Conservation (phyloP, 2,888 invertebrate species). For the Malthinus seriepunctatus region DNA sequence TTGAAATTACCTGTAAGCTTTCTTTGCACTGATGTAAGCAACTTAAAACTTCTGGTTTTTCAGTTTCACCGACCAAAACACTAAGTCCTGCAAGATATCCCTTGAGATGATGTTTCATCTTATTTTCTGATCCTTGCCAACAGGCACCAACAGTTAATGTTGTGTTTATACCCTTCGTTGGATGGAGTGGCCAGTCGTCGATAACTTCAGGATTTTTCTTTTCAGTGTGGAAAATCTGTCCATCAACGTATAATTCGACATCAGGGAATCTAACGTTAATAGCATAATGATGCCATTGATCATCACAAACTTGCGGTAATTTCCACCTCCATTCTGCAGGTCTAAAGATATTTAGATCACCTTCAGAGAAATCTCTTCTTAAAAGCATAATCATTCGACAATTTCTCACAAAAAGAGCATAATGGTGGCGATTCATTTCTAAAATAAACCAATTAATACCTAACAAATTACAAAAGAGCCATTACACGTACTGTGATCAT, state of each 20-base stretch:
- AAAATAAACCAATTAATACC: background rate
- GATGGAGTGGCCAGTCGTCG: conserved; percentile 98
- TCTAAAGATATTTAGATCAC: conserved; percentile 90
- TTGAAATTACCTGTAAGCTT: conserved; percentile 61
- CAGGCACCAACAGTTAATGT: conserved; percentile 95
- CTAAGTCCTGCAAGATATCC: conserved; percentile 90
- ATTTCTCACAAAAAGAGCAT: conserved; percentile 95
- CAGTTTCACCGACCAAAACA: conserved; percentile 74
- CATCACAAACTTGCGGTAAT: conserved; percentile 93
- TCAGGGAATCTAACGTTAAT: conserved; percentile 91
- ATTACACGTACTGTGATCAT: conserved; percentile 85
- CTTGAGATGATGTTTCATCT: conserved; percentile 86
- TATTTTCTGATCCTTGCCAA: conserved; percentile 95
- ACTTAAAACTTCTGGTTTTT: conserved; percentile 72
- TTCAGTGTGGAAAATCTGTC: conserved; percentile 65
- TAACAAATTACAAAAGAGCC: background rate
- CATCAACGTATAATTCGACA: conserved; percentile 87
- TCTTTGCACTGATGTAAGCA: conserved; percentile 85
- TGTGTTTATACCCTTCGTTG: conserved; percentile 91
- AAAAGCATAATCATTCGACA: conserved; percentile 93
- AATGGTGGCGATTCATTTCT: conserved; percentile 99
- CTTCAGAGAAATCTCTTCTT: conserved; percentile 86
- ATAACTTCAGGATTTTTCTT: conserved; percentile 94
- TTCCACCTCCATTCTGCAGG: conserved; percentile 99
- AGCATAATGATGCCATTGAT: conserved; percentile 98